A percentile compares a stretch with the other conserved stretches of the same genome.
Evolutionary conservation across 2,113 vertebrate genomes (phyloP).

Genomic region (Mystacornis crossleyi): DNA sequence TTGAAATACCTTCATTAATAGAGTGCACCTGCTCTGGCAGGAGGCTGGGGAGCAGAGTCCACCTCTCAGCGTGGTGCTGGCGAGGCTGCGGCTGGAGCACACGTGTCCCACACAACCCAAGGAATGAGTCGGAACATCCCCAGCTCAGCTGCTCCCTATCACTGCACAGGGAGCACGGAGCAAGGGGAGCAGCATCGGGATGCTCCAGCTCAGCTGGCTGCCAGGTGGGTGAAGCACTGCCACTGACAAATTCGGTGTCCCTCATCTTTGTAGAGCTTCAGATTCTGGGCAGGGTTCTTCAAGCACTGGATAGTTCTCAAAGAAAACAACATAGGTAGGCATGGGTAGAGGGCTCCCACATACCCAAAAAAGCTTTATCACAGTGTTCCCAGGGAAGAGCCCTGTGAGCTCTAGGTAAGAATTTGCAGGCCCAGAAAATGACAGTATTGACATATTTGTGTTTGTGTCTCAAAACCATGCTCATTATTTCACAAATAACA

Average conservation of each 20-base stretch:
- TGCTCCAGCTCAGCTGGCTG: neutral
- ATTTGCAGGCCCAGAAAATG: neutral
- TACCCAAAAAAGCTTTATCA: neutral
- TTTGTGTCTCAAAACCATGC: neutral
- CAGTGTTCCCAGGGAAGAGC: neutral
- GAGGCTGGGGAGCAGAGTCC: neutral
- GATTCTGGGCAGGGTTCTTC: neutral
- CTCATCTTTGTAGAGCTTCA: neutral
- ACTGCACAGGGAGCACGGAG: neutral
- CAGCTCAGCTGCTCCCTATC: neutral
- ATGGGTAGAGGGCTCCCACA: neutral
- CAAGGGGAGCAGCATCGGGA: accelerated
- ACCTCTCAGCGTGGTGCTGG: neutral
- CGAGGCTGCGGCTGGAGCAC: accelerated
- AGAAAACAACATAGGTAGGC: neutral
- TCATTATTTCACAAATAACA: neutral
- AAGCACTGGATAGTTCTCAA: neutral
- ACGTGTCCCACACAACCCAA: neutral
- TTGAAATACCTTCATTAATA: neutral
- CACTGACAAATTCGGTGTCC: neutral
- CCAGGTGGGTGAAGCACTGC: accelerated
- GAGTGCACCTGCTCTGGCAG: neutral
- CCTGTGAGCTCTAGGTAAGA: neutral
- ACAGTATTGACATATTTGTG: accelerated
- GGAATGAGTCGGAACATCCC: neutral